phyloP scores from a whole-genome alignment of 2,797 vertebrate genomes.

The Synaphobranchus kaupii region DNA sequence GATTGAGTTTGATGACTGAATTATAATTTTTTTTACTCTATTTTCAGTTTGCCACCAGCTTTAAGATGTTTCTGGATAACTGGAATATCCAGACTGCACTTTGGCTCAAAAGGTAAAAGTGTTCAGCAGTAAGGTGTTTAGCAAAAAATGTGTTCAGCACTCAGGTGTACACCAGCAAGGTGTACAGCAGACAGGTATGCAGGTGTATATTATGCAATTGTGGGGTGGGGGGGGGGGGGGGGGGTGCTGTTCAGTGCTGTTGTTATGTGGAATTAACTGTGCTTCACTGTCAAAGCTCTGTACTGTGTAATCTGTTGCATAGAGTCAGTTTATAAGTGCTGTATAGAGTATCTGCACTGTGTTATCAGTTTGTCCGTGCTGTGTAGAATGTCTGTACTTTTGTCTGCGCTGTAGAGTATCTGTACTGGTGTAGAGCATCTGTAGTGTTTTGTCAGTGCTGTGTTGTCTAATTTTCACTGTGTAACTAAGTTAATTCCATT shows the following conservation, averaged over 20 bases:
- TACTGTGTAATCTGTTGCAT: not conserved
- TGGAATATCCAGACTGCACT: conserved; percentile 99
- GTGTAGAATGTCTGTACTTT: not conserved
- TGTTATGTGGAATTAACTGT: not conserved
- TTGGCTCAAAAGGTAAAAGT: conserved; percentile 92
- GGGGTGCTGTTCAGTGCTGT: not conserved
- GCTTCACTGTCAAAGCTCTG: not conserved
- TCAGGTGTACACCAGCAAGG: not conserved
- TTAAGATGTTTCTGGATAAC: conserved; percentile 98
- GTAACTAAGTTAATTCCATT: not conserved
- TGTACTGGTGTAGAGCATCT: not conserved
- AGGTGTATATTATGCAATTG: no score
- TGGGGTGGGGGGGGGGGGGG: no score
- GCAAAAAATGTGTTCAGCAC: not conserved
- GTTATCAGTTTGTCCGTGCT: not conserved
- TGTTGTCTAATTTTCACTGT: not conserved
- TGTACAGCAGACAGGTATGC: no score
- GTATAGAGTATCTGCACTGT: not conserved
- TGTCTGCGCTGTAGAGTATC: no score
- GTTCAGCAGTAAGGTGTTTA: not conserved
- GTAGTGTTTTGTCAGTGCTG: not conserved
- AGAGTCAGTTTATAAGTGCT: no score
- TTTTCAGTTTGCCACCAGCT: conserved; percentile 94
- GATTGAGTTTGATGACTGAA: not conserved
- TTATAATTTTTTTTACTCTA: conserved; percentile 21